Base-by-base conservation (phyloP, 2,113 vertebrate species). In the Saccopteryx bilineata region DNA sequence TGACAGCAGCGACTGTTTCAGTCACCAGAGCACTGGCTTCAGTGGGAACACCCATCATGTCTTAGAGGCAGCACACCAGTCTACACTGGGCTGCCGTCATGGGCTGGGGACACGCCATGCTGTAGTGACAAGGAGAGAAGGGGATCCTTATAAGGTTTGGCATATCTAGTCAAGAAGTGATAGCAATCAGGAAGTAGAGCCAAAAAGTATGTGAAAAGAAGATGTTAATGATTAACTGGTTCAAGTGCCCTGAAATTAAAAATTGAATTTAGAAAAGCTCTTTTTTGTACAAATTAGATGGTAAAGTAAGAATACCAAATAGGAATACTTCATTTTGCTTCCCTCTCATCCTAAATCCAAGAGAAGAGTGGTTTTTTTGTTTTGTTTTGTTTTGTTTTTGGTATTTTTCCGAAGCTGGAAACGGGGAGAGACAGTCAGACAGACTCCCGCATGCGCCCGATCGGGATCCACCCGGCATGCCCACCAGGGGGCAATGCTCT, bases 191-290 rank as follows among this genome's bases (percentile, higher is more conserved):
- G 74, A 63, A 66, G 39, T 13, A 85, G 26, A 69, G 50, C 5
- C 48, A 33, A 84, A 79, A 79, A 7, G 7, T 46, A 92, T 10
- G 14, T 13, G 12, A 26, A 81, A 89, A 65, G 69, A 71, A 39
- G 24, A 65, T 18, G 33, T 65, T 88, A 54, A 78, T 4, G 19
- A n/a, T 23, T 50, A 76, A 72, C 15, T 24, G 11, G 19, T 60
- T 54, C 84, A 58, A 14, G 17, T 28, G 3, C 56, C 71, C 52
- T 7, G 17, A 76, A 76, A 79, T 80, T 69, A 92, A 91, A 82
- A 58, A 50, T 0, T 90, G 31, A 85, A 56, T 82, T 91, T 39
- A 92, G 68, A 93, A 87, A 26, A 85, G 81, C n/a, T 95, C 6
- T 74, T 6, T 60, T 85, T 7, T 72, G 7, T 79, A 60, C 33